phyloP scores from a whole-genome alignment of 2,797 vertebrate genomes.

The Pseudomugil gertrudae region DNA sequence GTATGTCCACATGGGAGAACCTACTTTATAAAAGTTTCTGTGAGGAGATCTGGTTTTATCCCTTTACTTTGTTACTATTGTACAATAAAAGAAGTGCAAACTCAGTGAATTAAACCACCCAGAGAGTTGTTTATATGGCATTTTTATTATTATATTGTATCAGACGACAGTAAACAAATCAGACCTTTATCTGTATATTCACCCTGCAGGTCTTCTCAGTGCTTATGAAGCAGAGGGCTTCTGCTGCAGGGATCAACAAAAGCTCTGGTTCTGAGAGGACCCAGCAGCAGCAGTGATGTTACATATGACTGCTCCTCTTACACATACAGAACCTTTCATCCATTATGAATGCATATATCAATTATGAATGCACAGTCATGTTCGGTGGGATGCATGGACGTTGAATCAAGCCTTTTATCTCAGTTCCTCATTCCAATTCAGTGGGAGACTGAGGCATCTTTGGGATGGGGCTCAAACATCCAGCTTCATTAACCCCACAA shows the following conservation, averaged over 20 bases:
- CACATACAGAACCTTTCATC: constrained; percentile 38
- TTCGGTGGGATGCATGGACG: constrained; percentile 29
- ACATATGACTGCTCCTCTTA: constrained; percentile 7
- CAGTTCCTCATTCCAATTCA: constrained; percentile 20
- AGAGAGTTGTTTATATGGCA: constrained; percentile 4
- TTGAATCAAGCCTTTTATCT: constrained; percentile 43
- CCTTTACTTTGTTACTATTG: constrained; percentile 12
- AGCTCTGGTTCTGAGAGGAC: constrained; percentile 11
- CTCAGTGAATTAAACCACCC: constrained; percentile 20
- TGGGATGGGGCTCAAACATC: constrained; percentile 16
- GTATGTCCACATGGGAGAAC: constrained; percentile 6
- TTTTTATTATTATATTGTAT: constrained; percentile 16
- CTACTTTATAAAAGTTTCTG: constrained; percentile 30
- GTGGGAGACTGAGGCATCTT: not conserved
- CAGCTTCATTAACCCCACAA: constrained; percentile 33
- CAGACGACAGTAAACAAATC: constrained; percentile 23
- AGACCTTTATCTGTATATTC: constrained; percentile 13
- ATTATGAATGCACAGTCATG: constrained; percentile 51
- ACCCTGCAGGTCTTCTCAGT: constrained; percentile 13
- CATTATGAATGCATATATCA: constrained; percentile 50
- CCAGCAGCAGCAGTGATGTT: constrained; percentile 10
- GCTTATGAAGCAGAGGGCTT: constrained; percentile 26
- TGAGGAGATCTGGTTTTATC: constrained; percentile 24
- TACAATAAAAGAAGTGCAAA: constrained; percentile 21
- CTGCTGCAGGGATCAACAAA: constrained; percentile 24